phyloP scores from a whole-genome alignment of 1,140 invertebrate species.

The Venustaconcha ellipsiformis region DNA sequence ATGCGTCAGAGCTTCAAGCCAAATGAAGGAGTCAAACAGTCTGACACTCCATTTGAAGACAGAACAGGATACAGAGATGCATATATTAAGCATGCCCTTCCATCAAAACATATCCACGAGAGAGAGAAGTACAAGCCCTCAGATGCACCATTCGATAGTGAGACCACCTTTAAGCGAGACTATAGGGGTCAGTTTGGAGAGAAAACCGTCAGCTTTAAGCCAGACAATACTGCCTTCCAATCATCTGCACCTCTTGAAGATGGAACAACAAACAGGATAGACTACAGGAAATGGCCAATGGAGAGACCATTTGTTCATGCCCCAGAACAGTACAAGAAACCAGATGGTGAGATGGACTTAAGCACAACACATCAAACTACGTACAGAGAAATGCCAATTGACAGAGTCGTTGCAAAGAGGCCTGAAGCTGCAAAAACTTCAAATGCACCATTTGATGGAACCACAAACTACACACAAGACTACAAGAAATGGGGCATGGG shows the following conservation, averaged over 20 bases:
- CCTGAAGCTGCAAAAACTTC: constrained; percentile 47
- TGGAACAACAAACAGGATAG: constrained; percentile 64
- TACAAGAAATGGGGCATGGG: constrained; percentile 63
- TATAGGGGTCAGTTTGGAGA: constrained; percentile 57
- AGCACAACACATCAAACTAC: constrained; percentile 64
- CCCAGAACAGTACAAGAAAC: constrained; percentile 58
- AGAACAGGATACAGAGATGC: constrained; percentile 64
- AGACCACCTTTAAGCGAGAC: constrained; percentile 65
- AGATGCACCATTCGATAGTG: constrained; percentile 59
- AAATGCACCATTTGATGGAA: constrained; percentile 62
- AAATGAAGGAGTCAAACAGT: constrained; percentile 51
- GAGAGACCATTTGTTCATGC: constrained; percentile 56
- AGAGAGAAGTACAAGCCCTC: constrained; percentile 53
- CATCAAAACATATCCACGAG: constrained; percentile 44
- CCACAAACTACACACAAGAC: constrained; percentile 66
- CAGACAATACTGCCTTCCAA: constrained; percentile 51
- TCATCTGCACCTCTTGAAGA: constrained; percentile 63
- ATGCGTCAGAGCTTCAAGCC: constrained; percentile 60
- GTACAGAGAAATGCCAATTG: constrained; percentile 52
- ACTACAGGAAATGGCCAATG: constrained; percentile 65
- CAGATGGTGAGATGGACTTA: constrained; percentile 67
- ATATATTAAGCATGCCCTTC: constrained; percentile 64
- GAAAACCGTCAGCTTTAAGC: constrained; percentile 55
- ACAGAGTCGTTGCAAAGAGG: constrained; percentile 41
- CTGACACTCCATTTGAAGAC: constrained; percentile 65